phyloP scores from a whole-genome alignment of 2,113 vertebrate genomes.

The Pseudorectes ferrugineus region DNA sequence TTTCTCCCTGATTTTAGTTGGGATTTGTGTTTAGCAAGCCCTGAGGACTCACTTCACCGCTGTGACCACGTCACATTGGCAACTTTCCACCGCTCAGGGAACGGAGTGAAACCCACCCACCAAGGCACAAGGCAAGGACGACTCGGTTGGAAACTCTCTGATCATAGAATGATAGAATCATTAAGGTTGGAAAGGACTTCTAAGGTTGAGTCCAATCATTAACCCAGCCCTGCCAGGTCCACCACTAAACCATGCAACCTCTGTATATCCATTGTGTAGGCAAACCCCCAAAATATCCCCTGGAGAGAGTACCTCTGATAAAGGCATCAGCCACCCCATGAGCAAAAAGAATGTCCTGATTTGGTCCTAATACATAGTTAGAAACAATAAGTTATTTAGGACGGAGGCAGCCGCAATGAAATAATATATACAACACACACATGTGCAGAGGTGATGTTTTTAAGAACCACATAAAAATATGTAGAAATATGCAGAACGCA shows the following conservation, averaged over 20 bases:
- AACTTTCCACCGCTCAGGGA: neutral
- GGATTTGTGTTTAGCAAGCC: neutral
- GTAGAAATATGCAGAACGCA: neutral
- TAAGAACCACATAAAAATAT: neutral
- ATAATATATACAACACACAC: neutral
- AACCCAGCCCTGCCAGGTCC: neutral
- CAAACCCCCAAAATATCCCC: neutral
- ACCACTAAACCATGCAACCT: neutral
- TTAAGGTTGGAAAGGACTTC: neutral
- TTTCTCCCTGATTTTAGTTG: neutral
- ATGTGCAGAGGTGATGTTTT: neutral
- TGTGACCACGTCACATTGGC: neutral
- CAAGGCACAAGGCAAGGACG: neutral
- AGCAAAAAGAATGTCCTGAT: neutral
- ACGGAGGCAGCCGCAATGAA: neutral
- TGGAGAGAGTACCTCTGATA: neutral
- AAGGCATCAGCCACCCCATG: neutral
- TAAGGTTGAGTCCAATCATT: neutral
- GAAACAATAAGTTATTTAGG: neutral
- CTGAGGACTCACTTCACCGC: neutral
- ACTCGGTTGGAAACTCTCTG: neutral
- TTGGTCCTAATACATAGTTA: neutral
- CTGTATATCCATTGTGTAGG: neutral
- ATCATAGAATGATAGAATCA: neutral
- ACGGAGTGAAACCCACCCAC: neutral